Conservation (phyloP, 2,113 vertebrate genomes). For the Pyxicephalus adspersus region DNA sequence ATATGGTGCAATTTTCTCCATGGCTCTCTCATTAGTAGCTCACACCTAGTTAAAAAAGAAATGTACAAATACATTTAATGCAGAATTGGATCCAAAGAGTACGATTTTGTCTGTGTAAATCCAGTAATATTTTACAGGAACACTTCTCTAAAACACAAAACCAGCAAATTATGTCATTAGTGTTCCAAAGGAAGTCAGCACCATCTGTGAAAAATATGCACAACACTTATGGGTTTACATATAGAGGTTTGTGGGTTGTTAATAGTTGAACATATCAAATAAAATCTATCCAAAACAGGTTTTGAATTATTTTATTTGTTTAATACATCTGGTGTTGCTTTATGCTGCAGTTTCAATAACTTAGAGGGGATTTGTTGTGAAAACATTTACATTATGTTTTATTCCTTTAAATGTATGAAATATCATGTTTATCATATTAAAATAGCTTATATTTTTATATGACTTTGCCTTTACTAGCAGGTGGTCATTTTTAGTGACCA, state of each 20-base stretch:
- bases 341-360: conserved; percentile 8
- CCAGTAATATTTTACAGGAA: conserved; percentile 29
- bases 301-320: conserved; percentile 37
- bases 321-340: conserved; percentile 39
- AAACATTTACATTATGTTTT: conserved; percentile 35
- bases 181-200: conserved; percentile 13
- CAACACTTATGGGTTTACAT: conserved; percentile 7
- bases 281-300: conserved; percentile 28
- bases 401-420: conserved; percentile 33
- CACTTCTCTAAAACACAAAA: conserved; percentile 44
- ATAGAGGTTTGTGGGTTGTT: conserved; percentile 25
- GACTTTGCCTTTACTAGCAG: background rate
- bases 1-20: conserved; percentile 6
- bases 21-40: conserved; percentile 27
- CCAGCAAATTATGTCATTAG: conserved; percentile 44
- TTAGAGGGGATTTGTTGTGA: conserved; percentile 30
- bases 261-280: conserved; percentile 43
- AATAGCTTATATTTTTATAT: background rate
- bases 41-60: conserved; percentile 27
- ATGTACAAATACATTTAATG: conserved; percentile 22
- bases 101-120: conserved; percentile 21
- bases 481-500: background rate
- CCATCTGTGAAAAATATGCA: conserved; percentile 22
- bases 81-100: conserved; percentile 27
- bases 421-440: background rate